These are phyloP conservation scores for Aphis gossypii DNA, from an alignment of 1,140 invertebrate species.

Conservation along the genomic window DNA sequence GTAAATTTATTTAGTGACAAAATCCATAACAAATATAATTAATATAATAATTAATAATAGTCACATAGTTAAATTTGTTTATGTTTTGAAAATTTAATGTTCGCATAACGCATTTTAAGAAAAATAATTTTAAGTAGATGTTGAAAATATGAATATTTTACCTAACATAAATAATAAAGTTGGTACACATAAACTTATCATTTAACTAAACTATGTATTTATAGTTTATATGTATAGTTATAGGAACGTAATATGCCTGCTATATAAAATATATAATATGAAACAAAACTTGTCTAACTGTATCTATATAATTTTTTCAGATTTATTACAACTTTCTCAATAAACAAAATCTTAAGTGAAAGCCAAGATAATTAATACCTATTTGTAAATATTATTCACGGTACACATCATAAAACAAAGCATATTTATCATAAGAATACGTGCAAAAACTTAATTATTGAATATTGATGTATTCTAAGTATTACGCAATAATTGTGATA, in stretches of 20 bases:
- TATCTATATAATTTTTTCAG: background rate
- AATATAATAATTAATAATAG: no score
- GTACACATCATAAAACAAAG: background rate
- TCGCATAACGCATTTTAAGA: background rate
- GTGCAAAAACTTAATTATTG: background rate
- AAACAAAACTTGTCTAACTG: background rate
- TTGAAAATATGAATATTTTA: background rate
- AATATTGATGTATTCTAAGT: background rate
- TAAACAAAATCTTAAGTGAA: background rate
- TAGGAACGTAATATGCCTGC: background rate
- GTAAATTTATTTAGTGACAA: background rate
- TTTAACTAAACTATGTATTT: background rate
- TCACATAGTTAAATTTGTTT: background rate
- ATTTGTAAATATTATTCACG: background rate
- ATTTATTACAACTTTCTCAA: background rate
- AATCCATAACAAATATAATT: background rate
- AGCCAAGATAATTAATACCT: background rate
- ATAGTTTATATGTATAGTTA: background rate
- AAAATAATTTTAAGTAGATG: background rate
- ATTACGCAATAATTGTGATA: background rate
- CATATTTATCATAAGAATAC: background rate
- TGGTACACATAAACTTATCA: background rate
- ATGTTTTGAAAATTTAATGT: background rate
- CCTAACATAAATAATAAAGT: background rate
- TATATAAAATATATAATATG: background rate